phyloP scores from a whole-genome alignment of 2,888 invertebrate species.

The Brachylomia viminalis region DNA sequence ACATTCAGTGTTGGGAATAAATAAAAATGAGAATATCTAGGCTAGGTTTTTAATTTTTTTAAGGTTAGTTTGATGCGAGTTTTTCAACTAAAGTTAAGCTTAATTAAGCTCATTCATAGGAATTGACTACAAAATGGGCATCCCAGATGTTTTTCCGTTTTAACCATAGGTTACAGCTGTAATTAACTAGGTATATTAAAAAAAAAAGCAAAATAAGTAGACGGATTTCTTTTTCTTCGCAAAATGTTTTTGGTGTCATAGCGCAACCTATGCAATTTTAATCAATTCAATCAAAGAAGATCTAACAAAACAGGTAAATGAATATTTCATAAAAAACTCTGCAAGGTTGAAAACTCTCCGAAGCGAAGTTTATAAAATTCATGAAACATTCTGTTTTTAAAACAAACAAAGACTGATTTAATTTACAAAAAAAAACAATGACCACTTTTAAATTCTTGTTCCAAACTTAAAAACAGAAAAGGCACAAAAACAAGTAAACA shows the following conservation, averaged over 20 bases:
- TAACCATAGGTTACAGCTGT: background rate
- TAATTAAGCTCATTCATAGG: background rate
- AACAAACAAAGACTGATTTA: background rate
- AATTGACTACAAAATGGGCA: background rate
- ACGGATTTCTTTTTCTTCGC: too few species aligned
- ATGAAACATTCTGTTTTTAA: background rate
- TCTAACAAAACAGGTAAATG: background rate
- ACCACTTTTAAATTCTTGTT: background rate
- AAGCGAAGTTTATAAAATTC: slow-evolving; percentile 3
- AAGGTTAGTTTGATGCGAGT: background rate
- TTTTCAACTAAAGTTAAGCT: background rate
- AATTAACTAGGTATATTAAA: background rate
- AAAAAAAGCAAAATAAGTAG: background rate
- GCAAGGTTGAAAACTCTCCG: background rate
- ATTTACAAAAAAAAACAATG: background rate
- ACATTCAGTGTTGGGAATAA: background rate
- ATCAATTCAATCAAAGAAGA: background rate
- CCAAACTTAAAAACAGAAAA: background rate
- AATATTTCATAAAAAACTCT: slow-evolving; percentile 10
- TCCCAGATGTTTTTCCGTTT: background rate
- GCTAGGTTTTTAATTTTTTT: background rate
- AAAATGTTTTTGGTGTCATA: background rate
- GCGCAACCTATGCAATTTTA: background rate
- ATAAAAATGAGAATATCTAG: slow-evolving; percentile 18
- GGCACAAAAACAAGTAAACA: slow-evolving; percentile 11